A percentile compares a stretch with the other conserved stretches of the same genome.
These are phyloP conservation scores for Leucophenga varia DNA, from an alignment of 1,140 invertebrate genomes.

Conservation along the genomic window DNA sequence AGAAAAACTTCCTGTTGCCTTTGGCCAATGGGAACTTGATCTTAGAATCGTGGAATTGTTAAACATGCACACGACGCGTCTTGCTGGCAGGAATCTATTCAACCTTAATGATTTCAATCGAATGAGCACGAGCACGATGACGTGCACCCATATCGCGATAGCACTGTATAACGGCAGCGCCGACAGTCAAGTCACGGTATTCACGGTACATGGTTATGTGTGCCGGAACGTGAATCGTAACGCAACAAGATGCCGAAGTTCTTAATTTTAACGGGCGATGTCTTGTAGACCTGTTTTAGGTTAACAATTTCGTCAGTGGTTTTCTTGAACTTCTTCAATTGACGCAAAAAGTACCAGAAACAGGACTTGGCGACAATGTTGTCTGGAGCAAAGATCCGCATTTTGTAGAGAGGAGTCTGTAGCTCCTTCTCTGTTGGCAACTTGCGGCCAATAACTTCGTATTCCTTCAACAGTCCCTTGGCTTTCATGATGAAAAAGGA, in stretches of 20 bases:
- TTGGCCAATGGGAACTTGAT: conserved; percentile 95
- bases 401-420: conserved; percentile 94
- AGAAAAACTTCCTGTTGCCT: conserved; percentile 78
- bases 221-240: conserved; percentile 96
- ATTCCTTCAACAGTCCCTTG: conserved; percentile 85
- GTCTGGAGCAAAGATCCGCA: conserved; percentile 99
- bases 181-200: conserved; percentile 93
- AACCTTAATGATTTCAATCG: conserved; percentile 97
- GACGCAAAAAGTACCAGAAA: conserved; percentile 99
- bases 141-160: conserved; percentile 99
- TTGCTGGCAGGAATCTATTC: conserved; percentile 84
- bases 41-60: conserved; percentile 97
- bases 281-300: conserved; percentile 77
- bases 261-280: conserved; percentile 91
- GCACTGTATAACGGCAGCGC: conserved; percentile 96
- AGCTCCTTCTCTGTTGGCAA: conserved; percentile 90
- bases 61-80: conserved; percentile 89
- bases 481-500: conserved; percentile 62
- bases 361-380: conserved; percentile 96
- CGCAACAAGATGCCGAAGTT: conserved; percentile 99
- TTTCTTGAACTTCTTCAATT: conserved; percentile 99
- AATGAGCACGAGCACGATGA: conserved; percentile 95
- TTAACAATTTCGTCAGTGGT: conserved; percentile 97
- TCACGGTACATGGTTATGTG: conserved; percentile 99
- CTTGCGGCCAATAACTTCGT: conserved; percentile 96